phyloP scores from a whole-genome alignment of 2,888 invertebrate species.

The Aradus depressus region DNA sequence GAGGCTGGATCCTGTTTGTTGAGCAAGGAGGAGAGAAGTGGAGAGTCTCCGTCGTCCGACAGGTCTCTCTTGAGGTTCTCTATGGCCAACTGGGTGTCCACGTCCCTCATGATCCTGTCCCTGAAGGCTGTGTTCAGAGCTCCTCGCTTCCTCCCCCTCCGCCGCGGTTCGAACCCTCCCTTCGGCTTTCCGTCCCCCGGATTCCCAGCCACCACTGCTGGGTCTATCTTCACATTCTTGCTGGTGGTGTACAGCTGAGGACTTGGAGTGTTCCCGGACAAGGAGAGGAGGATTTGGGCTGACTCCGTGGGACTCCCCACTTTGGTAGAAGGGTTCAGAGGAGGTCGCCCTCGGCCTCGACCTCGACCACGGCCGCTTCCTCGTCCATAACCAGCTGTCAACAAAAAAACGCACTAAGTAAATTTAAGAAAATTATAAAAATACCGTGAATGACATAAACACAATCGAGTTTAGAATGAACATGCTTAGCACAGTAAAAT shows the following conservation, averaged over 20 bases:
- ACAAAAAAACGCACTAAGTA: neutral
- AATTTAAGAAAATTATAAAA: neutral
- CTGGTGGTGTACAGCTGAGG: constrained; percentile 19
- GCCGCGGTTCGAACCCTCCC: constrained; percentile 22
- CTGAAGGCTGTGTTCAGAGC: constrained; percentile 23
- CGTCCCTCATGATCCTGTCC: constrained; percentile 36
- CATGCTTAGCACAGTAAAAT: too few species aligned
- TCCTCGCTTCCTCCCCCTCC: constrained; percentile 26
- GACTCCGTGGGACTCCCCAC: constrained; percentile 32
- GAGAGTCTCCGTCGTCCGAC: constrained; percentile 34
- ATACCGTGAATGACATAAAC: neutral
- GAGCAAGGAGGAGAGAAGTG: constrained; percentile 40
- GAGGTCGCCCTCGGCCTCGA: constrained; percentile 24
- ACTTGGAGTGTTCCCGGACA: constrained; percentile 29
- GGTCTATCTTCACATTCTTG: constrained; percentile 21
- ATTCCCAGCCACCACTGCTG: constrained; percentile 12
- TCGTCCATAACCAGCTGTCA: constrained; percentile 23
- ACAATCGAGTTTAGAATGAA: too few species aligned
- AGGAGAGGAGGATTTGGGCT: constrained; percentile 34
- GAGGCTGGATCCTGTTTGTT: constrained; percentile 41
- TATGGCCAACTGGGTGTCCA: constrained; percentile 32
- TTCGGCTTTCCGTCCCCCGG: constrained; percentile 14
- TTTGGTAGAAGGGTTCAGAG: constrained; percentile 22
- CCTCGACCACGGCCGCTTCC: constrained; percentile 24
- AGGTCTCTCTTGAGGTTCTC: constrained; percentile 40